Conservation (phyloP, 2,888 invertebrate species). For the Calameuta filiformis region DNA sequence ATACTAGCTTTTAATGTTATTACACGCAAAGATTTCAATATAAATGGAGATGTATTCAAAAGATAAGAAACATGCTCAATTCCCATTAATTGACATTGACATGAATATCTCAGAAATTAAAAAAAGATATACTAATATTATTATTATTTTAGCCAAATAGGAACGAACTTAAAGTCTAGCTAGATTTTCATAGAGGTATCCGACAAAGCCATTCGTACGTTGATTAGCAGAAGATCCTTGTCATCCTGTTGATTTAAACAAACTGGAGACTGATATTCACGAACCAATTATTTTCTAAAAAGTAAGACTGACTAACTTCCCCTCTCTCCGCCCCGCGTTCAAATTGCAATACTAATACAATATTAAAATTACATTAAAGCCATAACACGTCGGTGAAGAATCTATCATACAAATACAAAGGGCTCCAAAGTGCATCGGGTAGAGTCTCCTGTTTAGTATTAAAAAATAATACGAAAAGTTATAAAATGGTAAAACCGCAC, state of each 20-base stretch:
- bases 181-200: neutral
- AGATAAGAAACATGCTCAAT: neutral
- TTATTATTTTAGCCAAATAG: neutral
- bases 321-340: no score
- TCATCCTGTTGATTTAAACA: neutral
- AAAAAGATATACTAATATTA: neutral
- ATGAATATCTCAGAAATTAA: neutral
- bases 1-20: no score
- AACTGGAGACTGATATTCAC: neutral
- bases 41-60: neutral
- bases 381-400: neutral
- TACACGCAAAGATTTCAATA: no score
- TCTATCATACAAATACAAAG: neutral
- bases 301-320: neutral
- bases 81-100: no score
- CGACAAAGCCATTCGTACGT: neutral
- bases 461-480: neutral
- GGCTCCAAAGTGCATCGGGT: neutral
- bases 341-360: neutral
- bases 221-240: neutral
- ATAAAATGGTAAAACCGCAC: neutral
- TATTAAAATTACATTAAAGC: neutral
- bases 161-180: neutral
- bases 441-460: neutral
- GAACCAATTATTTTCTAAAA: no score